phyloP scores from a whole-genome alignment of 2,113 vertebrate genomes.

The Microtus ochrogaster region DNA sequence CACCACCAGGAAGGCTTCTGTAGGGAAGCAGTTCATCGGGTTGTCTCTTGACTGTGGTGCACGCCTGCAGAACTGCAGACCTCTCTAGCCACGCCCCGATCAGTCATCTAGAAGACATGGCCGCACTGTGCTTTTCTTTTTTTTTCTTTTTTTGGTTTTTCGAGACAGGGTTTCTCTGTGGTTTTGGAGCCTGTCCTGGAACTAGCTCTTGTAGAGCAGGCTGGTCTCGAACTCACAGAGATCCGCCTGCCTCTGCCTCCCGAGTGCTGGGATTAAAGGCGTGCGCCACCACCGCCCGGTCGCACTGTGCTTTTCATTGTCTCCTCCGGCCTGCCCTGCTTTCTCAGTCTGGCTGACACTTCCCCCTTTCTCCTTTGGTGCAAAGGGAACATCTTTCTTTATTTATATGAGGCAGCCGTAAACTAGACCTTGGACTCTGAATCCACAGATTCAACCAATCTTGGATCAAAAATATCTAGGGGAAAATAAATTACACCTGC shows the following conservation, averaged over 20 bases:
- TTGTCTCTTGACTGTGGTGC: neutral
- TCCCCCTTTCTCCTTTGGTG: neutral
- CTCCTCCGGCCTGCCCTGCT: neutral
- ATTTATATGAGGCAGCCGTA: neutral
- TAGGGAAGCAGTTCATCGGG: neutral
- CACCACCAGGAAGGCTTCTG: neutral
- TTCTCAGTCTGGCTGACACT: neutral
- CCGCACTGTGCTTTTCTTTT: neutral
- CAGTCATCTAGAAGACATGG: neutral
- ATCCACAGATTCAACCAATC: neutral
- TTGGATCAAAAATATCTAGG: neutral
- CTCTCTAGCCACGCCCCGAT: neutral
- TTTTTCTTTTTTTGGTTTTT: too few species aligned
- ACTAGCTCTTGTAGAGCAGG: too few species aligned
- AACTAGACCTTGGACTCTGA: neutral
- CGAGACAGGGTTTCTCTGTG: too few species aligned
- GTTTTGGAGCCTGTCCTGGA: too few species aligned
- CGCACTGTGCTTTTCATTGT: neutral
- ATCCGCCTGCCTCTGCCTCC: too few species aligned
- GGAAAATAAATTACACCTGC: neutral
- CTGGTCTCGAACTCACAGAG: too few species aligned
- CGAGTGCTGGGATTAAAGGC: too few species aligned
- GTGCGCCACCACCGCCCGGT: too few species aligned
- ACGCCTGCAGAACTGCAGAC: neutral
- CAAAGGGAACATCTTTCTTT: neutral